phyloP scores from a whole-genome alignment of 1,140 invertebrate species.

The Dolichoris vasculosae region DNA sequence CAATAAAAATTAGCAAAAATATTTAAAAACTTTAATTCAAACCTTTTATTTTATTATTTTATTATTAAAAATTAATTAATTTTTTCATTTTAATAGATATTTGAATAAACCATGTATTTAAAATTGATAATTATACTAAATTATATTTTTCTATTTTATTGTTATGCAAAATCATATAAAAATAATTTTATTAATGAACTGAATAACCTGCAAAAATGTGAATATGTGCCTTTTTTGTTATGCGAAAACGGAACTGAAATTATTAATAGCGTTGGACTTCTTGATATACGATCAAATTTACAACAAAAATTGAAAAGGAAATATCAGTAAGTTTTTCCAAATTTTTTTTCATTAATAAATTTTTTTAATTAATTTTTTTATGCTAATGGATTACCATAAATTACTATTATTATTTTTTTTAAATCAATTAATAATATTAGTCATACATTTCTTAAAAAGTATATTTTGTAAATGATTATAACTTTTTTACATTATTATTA shows the following conservation, averaged over 20 bases:
- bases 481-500: too few species aligned
- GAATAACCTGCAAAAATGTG: constrained; percentile 60
- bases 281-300: constrained; percentile 80
- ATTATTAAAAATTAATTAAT: background rate
- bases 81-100: background rate
- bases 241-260: constrained; percentile 80
- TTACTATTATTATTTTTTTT: background rate
- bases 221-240: constrained; percentile 80
- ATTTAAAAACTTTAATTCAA: too few species aligned
- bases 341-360: background rate
- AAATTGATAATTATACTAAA: background rate
- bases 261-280: constrained; percentile 82
- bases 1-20: too few species aligned
- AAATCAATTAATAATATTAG: background rate
- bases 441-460: too few species aligned
- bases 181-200: background rate
- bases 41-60: background rate
- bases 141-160: background rate
- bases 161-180: background rate
- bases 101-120: background rate
- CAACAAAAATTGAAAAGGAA: background rate
- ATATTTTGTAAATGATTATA: too few species aligned
- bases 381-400: background rate
- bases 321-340: background rate
- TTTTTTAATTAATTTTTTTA: background rate